A percentile compares a stretch with the other conserved stretches of the same genome.
Evolutionary conservation across 2,113 vertebrate species (phyloP).

Genomic region (Callionymus lyra): DNA sequence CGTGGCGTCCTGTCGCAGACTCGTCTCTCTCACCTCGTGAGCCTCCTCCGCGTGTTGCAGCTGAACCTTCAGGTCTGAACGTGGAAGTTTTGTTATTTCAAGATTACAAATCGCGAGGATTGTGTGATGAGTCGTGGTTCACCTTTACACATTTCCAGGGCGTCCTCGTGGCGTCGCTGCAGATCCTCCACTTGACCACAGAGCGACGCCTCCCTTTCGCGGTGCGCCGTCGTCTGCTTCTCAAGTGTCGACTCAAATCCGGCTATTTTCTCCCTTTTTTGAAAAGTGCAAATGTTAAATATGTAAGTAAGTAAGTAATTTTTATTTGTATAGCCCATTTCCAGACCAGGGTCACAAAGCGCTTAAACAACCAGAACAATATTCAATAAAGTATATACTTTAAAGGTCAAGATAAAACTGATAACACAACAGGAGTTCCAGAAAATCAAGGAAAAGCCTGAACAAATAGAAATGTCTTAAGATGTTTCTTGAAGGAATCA

Average conservation of each 20-base stretch:
- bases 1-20: slow-evolving; percentile 29
- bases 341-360: too few relatives aligned
- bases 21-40: slow-evolving; percentile 24
- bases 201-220: slow-evolving; percentile 35
- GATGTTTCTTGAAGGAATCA: too few relatives aligned
- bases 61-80: slow-evolving; percentile 51
- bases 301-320: not conserved
- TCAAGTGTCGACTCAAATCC: slow-evolving; percentile 41
- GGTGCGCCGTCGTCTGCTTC: slow-evolving; percentile 42
- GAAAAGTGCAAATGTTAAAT: not conserved
- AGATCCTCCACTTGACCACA: slow-evolving; percentile 36
- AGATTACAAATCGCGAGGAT: too few relatives aligned
- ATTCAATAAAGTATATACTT: too few relatives aligned
- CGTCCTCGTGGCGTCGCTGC: slow-evolving; percentile 43
- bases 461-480: too few relatives aligned
- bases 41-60: slow-evolving; percentile 40
- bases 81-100: too few relatives aligned
- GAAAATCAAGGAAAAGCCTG: too few relatives aligned
- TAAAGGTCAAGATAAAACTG: too few relatives aligned
- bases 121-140: not conserved
- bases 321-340: too few relatives aligned
- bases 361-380: too few relatives aligned
- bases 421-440: too few relatives aligned
- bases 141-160: slow-evolving; percentile 47
- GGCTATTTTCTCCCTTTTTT: slow-evolving; percentile 46